phyloP scores from a whole-genome alignment of 2,888 invertebrate genomes.

The Palloptera scutellata region DNA sequence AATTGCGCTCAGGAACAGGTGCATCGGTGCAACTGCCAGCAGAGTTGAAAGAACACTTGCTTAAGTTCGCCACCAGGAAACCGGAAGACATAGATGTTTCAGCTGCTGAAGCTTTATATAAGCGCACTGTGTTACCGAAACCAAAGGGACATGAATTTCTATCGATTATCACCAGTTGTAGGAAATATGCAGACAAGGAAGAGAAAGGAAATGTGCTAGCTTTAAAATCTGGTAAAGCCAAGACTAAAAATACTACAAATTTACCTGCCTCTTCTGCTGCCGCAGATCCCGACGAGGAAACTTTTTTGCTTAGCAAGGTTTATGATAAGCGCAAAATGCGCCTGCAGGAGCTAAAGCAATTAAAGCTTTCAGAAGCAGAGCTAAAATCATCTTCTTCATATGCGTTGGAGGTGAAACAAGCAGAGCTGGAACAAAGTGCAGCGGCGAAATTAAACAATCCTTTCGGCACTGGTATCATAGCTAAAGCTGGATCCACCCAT shows the following conservation, averaged over 20 bases:
- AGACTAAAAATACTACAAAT: neutral
- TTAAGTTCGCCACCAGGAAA: slow-evolving; percentile 73
- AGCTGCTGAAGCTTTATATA: slow-evolving; percentile 21
- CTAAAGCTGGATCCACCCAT: neutral
- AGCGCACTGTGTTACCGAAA: slow-evolving; percentile 46
- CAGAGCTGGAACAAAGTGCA: slow-evolving; percentile 21
- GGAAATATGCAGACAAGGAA: slow-evolving; percentile 38
- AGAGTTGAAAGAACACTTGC: slow-evolving; percentile 69
- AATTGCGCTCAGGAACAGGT: slow-evolving; percentile 67
- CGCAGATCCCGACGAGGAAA: slow-evolving; percentile 47
- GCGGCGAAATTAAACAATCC: slow-evolving; percentile 41
- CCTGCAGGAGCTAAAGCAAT: slow-evolving; percentile 49
- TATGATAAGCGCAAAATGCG: slow-evolving; percentile 53
- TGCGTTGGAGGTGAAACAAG: neutral
- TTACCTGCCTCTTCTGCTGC: neutral
- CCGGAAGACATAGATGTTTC: slow-evolving; percentile 54
- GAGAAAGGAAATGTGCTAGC: neutral
- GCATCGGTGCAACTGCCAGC: slow-evolving; percentile 42
- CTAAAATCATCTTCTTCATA: neutral
- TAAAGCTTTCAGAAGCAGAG: slow-evolving; percentile 40
- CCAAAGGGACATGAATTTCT: slow-evolving; percentile 54
- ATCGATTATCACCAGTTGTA: slow-evolving; percentile 50
- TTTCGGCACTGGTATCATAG: slow-evolving; percentile 44
- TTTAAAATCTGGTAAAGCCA: neutral
- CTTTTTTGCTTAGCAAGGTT: slow-evolving; percentile 53